phyloP scores from a whole-genome alignment of 1,140 invertebrate species.

The Zaprionus gabonicus region DNA sequence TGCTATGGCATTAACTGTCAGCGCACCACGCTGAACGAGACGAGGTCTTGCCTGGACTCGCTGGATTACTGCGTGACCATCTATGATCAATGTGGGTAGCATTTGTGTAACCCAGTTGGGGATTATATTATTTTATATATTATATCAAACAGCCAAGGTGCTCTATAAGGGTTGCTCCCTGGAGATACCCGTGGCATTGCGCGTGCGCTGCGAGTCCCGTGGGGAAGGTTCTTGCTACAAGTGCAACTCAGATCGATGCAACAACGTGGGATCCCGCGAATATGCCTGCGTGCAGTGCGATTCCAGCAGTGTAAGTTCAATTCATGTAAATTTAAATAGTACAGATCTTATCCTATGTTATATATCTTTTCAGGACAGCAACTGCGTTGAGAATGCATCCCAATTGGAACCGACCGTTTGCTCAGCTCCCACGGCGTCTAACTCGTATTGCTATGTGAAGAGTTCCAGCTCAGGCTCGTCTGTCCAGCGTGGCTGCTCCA shows the following conservation, averaged over 20 bases:
- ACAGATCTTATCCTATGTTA: too few relatives aligned
- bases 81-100: conserved; percentile 43
- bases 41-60: conserved; percentile 53
- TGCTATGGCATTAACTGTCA: conserved; percentile 74
- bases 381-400: conserved; percentile 56
- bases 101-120: too few relatives aligned
- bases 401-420: conserved; percentile 52
- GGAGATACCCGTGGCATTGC: conserved; percentile 64
- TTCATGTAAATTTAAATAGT: too few relatives aligned
- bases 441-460: conserved; percentile 77
- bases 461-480: conserved; percentile 24
- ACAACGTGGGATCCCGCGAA: conserved; percentile 63
- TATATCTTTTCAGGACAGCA: conserved; percentile 40
- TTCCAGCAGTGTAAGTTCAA: conserved; percentile 58
- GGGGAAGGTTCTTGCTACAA: conserved; percentile 57
- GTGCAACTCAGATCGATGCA: conserved; percentile 76
- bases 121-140: not conserved
- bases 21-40: conserved; percentile 41
- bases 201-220: conserved; percentile 46
- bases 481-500: conserved; percentile 67
- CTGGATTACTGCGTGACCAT: conserved; percentile 73
- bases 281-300: conserved; percentile 74
- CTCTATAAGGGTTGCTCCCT: conserved; percentile 74
- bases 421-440: conserved; percentile 61
- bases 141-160: conserved; percentile 53